These are phyloP conservation scores for Dermatophagoides farinae DNA, from an alignment of 1,140 invertebrate species.

Conservation along the genomic window DNA sequence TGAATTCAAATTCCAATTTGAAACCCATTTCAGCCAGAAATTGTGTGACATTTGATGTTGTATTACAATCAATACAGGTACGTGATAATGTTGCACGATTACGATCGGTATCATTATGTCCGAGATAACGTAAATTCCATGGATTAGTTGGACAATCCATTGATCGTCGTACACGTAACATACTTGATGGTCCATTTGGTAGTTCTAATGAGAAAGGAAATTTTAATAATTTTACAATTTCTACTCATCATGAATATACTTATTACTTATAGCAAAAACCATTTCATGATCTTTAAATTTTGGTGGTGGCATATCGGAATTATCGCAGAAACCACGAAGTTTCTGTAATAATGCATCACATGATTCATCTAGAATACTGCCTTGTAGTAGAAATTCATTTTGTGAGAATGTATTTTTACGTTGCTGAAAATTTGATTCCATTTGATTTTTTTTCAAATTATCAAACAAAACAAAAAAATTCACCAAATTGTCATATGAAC, in stretches of 20 bases:
- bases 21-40: slow-evolving; percentile 74
- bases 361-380: slow-evolving; percentile 70
- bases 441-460: not conserved
- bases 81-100: slow-evolving; percentile 66
- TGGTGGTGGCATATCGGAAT: slow-evolving; percentile 60
- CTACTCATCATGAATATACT: slow-evolving; percentile 9
- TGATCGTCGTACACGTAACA: slow-evolving; percentile 19
- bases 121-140: slow-evolving; percentile 41
- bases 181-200: not conserved
- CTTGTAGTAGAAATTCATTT: slow-evolving; percentile 72
- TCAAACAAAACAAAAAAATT: not conserved
- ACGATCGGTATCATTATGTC: slow-evolving; percentile 72
- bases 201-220: not conserved
- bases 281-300: slow-evolving; percentile 63
- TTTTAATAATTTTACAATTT: not conserved
- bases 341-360: slow-evolving; percentile 78
- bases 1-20: slow-evolving; percentile 68
- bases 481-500: not conserved
- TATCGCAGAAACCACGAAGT: slow-evolving; percentile 75
- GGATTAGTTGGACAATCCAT: slow-evolving; percentile 24
- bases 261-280: slow-evolving; percentile 29
- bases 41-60: slow-evolving; percentile 64
- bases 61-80: slow-evolving; percentile 73
- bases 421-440: slow-evolving; percentile 1
- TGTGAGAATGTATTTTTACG: slow-evolving; percentile 35